A percentile compares a stretch with the other conserved stretches of the same genome.
These are phyloP conservation scores for Nylanderia fulva DNA, from an alignment of 1,140 invertebrate genomes.

Conservation along the genomic window DNA sequence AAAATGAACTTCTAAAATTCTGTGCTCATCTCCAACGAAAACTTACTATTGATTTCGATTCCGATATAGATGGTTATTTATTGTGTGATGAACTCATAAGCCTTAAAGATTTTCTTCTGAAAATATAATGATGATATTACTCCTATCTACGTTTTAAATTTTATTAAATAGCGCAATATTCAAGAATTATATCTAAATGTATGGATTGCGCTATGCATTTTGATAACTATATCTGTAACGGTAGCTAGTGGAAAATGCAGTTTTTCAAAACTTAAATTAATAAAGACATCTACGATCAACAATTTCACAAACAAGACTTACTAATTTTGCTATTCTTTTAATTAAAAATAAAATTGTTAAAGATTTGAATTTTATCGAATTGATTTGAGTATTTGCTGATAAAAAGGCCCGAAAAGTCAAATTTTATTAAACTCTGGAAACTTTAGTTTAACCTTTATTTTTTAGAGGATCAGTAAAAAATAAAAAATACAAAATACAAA, in stretches of 20 bases:
- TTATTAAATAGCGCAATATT: slow-evolving; percentile 59
- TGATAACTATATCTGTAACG: slow-evolving; percentile 58
- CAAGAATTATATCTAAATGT: slow-evolving; percentile 63
- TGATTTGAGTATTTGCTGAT: neutral
- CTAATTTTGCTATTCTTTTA: slow-evolving; percentile 53
- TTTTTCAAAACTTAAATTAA: slow-evolving; percentile 69
- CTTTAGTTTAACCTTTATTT: too few relatives aligned
- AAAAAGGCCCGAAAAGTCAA: too few relatives aligned
- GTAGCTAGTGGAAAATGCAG: slow-evolving; percentile 66
- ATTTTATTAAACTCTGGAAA: too few relatives aligned
- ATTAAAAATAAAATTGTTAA: slow-evolving; percentile 65
- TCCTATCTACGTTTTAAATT: slow-evolving; percentile 55
- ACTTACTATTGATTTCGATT: slow-evolving; percentile 47
- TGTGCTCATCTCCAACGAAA: slow-evolving; percentile 50
- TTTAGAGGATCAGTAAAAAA: too few relatives aligned
- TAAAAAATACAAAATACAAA: too few relatives aligned
- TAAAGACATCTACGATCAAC: slow-evolving; percentile 63
- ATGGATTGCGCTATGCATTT: slow-evolving; percentile 61
- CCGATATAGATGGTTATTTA: slow-evolving; percentile 51
- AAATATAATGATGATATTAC: slow-evolving; percentile 44
- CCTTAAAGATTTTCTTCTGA: slow-evolving; percentile 54
- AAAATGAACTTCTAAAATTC: slow-evolving; percentile 49
- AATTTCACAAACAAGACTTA: slow-evolving; percentile 60
- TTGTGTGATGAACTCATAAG: slow-evolving; percentile 62
- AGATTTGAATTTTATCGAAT: slow-evolving; percentile 45